Evolutionary conservation across 2,797 vertebrate genomes (phyloP), one percentile per base, ranked within the genome.

Genomic region (Brachymystax lenok): DNA sequence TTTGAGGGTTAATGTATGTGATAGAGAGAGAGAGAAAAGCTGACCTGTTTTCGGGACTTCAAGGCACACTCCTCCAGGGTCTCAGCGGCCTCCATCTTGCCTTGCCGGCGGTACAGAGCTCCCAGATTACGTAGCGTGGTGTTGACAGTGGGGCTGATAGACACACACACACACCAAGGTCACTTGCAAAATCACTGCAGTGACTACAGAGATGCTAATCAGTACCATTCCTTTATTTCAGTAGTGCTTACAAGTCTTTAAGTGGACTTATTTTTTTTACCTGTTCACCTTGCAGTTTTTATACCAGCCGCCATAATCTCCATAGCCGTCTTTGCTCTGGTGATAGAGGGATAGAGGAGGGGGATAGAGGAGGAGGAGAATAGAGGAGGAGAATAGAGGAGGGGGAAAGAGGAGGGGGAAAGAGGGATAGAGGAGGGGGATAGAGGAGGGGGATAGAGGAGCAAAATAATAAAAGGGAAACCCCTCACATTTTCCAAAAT

Each of bases 51-150:
- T 67, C 93, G 91, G 66, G 94, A 94, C 27, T 89, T 90, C 80
- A 90, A 77, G 0, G 91, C 92, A 0, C 92, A 95, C 27, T 95
- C 93, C 81, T 94, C 94, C 83, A 95, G 83, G 1, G 93, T 93
- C 75, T 95, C 94, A 0, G 94, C 94, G 0, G 94, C 94, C 79
- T 95, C 93, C 3, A 90, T 84, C 83, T 94, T 95, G 74, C 94
- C 94, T 80, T 94, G 93, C 63, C 95, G 94, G 50, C 94, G 91
- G 83, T 96, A 96, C 71, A 96, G 83, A 0, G 94, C 94, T 0
- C 94, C 94, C 3, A 96, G 89, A 86, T 95, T 96, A 84, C 92
- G 85, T 79, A 96, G 88, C 0, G 95, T 96, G 1, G 94, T 95
- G 88, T 94, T 95, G 78, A 96, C 94, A 4, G 95, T 95, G 0